Evolutionary conservation across 2,888 invertebrate genomes (phyloP).

Genomic region (Calliscelio sp.): DNA sequence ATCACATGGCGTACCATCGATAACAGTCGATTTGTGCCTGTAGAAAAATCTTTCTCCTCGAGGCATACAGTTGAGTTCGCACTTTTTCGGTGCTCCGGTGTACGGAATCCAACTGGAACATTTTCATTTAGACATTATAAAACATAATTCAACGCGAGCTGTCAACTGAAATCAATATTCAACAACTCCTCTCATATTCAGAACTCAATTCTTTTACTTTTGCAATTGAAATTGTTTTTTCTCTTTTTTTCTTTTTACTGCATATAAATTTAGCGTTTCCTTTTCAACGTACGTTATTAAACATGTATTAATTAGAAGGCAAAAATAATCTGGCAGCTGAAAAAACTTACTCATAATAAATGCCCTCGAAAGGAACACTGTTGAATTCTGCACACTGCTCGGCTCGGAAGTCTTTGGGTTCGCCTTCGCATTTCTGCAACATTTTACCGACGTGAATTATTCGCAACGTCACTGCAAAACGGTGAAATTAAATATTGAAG

Average conservation of each 20-base stretch:
- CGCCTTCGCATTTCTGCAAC: constrained; percentile 92
- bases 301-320: too few relatives aligned
- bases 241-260: too few relatives aligned
- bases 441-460: constrained; percentile 39
- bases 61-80: constrained; percentile 98
- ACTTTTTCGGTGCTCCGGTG: constrained; percentile 94
- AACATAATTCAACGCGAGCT: constrained; percentile 17
- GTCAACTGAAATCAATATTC: neutral
- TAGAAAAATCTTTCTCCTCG: constrained; percentile 96
- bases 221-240: too few relatives aligned
- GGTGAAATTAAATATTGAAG: constrained; percentile 28
- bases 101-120: constrained; percentile 93
- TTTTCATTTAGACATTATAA: constrained; percentile 51
- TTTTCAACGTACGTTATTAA: too few relatives aligned
- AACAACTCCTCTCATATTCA: constrained; percentile 8
- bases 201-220: too few relatives aligned
- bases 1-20: constrained; percentile 94
- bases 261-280: neutral
- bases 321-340: too few relatives aligned
- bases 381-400: constrained; percentile 96
- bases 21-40: constrained; percentile 92
- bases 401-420: constrained; percentile 92
- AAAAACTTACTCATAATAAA: constrained; percentile 91
- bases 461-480: constrained; percentile 23
- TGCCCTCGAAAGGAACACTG: constrained; percentile 92